Conservation (phyloP, 2,113 vertebrate genomes). For the Sylvia atricapilla region DNA sequence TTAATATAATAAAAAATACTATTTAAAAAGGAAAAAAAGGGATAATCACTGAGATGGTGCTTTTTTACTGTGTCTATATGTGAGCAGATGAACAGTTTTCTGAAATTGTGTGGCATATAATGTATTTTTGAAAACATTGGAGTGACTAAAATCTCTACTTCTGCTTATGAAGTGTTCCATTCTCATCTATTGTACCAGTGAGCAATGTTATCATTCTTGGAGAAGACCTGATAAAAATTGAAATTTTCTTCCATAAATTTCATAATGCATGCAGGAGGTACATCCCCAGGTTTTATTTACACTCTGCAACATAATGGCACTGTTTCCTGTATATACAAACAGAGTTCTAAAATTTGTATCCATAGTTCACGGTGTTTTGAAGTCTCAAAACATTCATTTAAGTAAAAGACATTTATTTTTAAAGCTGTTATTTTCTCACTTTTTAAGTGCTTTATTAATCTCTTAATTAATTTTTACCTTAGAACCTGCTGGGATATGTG, state of each 20-base stretch:
- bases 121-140: neutral
- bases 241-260: neutral
- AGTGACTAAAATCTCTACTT: neutral
- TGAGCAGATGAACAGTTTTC: neutral
- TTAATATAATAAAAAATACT: neutral
- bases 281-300: neutral
- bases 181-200: neutral
- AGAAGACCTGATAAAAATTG: neutral
- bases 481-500: slow-evolving; percentile 79
- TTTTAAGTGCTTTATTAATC: neutral
- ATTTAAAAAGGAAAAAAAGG: neutral
- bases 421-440: neutral
- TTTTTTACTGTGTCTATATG: neutral
- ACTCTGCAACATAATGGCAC: neutral
- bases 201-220: neutral
- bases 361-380: neutral
- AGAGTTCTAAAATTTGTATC: neutral
- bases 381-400: neutral
- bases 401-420: neutral
- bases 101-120: neutral
- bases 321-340: neutral
- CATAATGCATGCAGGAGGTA: neutral
- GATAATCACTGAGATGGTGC: neutral
- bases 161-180: neutral
- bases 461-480: neutral